A percentile compares a stretch with the other conserved stretches of the same genome.
phyloP scores from a whole-genome alignment of 2,888 invertebrate species.

The Plagodis dolabraria region DNA sequence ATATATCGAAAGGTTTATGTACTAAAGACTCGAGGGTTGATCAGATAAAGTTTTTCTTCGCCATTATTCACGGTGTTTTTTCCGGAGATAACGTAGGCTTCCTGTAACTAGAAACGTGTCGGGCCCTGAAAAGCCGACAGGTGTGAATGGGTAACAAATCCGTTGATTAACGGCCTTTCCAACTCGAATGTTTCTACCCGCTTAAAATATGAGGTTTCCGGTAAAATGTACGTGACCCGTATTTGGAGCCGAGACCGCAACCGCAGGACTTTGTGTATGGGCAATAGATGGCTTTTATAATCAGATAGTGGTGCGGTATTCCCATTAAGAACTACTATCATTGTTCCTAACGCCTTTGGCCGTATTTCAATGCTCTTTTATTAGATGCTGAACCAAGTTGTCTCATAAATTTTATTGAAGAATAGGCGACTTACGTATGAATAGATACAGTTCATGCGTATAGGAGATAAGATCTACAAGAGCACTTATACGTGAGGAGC shows the following conservation, averaged over 20 bases:
- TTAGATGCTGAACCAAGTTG: too few relatives aligned
- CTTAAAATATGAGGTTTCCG: conserved; percentile 12
- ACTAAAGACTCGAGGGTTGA: too few relatives aligned
- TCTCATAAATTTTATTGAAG: too few relatives aligned
- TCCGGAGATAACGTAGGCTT: background rate
- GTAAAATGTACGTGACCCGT: background rate
- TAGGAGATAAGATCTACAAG: too few relatives aligned
- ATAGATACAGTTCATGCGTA: too few relatives aligned
- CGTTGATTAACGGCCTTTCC: background rate
- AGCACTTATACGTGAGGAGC: too few relatives aligned
- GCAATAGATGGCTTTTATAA: background rate
- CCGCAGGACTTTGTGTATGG: background rate
- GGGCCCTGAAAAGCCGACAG: conserved; percentile 1
- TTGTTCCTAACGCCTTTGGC: too few relatives aligned
- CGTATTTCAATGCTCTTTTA: too few relatives aligned
- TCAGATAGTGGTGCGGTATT: background rate
- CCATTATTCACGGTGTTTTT: too few relatives aligned
- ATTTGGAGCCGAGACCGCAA: background rate
- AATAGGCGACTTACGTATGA: too few relatives aligned
- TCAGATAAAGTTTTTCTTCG: too few relatives aligned
- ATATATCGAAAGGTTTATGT: too few relatives aligned
- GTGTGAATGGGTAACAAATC: conserved; percentile 18
- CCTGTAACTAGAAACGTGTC: background rate
- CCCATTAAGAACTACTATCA: background rate
- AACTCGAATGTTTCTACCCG: conserved; percentile 1